phyloP scores from a whole-genome alignment of 1,140 invertebrate species.

The Ectropis grisescens region DNA sequence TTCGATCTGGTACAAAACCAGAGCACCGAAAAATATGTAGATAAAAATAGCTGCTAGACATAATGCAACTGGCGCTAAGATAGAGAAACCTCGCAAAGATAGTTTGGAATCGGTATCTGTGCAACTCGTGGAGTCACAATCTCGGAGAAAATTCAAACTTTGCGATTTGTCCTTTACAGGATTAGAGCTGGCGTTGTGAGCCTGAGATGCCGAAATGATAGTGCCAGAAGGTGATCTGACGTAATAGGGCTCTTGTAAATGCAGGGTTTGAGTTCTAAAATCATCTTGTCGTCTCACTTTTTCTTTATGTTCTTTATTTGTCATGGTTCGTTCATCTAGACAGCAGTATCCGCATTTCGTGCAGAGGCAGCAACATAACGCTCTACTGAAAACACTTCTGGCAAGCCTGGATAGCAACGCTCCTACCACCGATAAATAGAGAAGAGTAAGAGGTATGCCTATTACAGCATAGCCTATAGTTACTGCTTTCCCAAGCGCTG shows the following conservation, averaged over 20 bases:
- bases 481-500: conserved; percentile 84
- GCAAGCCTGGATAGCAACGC: conserved; percentile 87
- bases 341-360: conserved; percentile 89
- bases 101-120: conserved; percentile 79
- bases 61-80: conserved; percentile 81
- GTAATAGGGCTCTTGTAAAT: conserved; percentile 84
- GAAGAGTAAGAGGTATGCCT: conserved; percentile 91
- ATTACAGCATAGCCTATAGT: conserved; percentile 92
- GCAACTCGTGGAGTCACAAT: conserved; percentile 78
- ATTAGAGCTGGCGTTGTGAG: conserved; percentile 68
- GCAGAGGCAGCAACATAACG: conserved; percentile 85
- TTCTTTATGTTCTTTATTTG: conserved; percentile 83
- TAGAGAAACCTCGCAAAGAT: conserved; percentile 81
- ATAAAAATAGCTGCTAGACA: conserved; percentile 85
- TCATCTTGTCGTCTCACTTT: conserved; percentile 83
- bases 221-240: conserved; percentile 78
- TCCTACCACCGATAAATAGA: conserved; percentile 88
- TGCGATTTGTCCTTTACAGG: conserved; percentile 70
- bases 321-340: conserved; percentile 85
- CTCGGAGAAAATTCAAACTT: conserved; percentile 55
- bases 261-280: conserved; percentile 76
- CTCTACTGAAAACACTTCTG: conserved; percentile 87
- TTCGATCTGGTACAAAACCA: conserved; percentile 88
- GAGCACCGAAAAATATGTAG: conserved; percentile 90
- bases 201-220: conserved; percentile 66